These are phyloP conservation scores for Platysteira castanea DNA, from an alignment of 2,113 vertebrate species.

Conservation along the genomic window DNA sequence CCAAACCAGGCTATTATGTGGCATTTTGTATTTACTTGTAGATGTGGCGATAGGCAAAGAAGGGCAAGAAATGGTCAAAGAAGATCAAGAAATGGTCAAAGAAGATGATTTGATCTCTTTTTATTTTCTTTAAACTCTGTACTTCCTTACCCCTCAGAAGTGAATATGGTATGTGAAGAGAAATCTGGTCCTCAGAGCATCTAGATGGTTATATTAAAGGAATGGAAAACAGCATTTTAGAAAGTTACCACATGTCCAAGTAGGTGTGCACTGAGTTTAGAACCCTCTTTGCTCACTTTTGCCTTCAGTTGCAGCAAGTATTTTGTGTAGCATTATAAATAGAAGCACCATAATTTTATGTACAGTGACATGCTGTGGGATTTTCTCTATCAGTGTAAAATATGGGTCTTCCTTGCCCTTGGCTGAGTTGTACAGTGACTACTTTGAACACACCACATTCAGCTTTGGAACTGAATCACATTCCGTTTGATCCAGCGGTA, in stretches of 20 bases:
- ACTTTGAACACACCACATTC: neutral
- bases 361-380: neutral
- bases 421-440: neutral
- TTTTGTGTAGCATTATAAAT: neutral
- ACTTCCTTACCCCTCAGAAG: neutral
- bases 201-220: neutral
- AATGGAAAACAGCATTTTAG: neutral
- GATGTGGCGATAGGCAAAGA: neutral
- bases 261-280: neutral
- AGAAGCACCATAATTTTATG: neutral
- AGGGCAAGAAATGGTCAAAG: neutral
- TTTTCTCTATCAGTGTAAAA: neutral
- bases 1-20: neutral
- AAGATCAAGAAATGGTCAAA: neutral
- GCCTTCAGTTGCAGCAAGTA: neutral
- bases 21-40: neutral
- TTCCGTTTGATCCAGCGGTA: neutral
- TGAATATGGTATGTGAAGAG: neutral
- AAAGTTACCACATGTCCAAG: neutral
- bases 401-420: neutral
- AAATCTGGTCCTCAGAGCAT: neutral
- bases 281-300: neutral
- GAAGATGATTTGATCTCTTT: neutral
- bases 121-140: neutral
- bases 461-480: neutral